Base-by-base conservation (phyloP, 1,140 invertebrate species). In the Trialeurodes vaporariorum region DNA sequence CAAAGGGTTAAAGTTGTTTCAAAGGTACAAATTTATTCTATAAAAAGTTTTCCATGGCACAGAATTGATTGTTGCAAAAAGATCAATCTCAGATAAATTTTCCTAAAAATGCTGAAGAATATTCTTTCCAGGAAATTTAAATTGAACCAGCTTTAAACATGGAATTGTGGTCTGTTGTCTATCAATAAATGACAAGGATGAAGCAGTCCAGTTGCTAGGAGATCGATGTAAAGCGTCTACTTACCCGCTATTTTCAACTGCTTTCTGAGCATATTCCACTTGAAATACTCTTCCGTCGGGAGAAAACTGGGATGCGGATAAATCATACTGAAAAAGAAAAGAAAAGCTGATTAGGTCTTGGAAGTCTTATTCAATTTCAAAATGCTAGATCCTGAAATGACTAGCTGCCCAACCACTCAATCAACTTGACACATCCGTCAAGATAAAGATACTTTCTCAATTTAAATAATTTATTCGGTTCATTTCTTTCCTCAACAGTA, bases 261-360 rank as follows among this genome's bases (percentile, higher is more conserved):
- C 98, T 82, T 99, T 99, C 64, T 93, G 90, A 25, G 98, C 98
- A 83, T 99, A 99, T 84, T 99, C 98, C 0, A 99, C 95, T 88
- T 98, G 96, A 81, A 98, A 98, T 63, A 98, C 95, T 74, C 95
- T 81, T 21, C 98, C 98, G 81, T 99, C 98, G 13, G 98, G 97
- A 13, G 96, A 99, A 83, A 99, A 99, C 83, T 99, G 98, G 22
- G 98, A 98, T 12, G 97, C 97, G 69, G 96, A 98, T 71, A 99
- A 83, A 86, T 99, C 98, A 79, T 98, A 98, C 92, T 96, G 77
- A 25, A 86, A 84, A 73, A 68, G 78, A 77, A 74, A 63, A 70
- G 69, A 23, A 67, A 62, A 61, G 59, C 1, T 65, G 13, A 22
- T 23, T 23, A 34, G 26, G 49, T 58, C 74, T 71, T 69, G 76